These are phyloP conservation scores for Daubentonia madagascariensis DNA, from an alignment of 2,113 vertebrate species.

Conservation along the genomic window DNA sequence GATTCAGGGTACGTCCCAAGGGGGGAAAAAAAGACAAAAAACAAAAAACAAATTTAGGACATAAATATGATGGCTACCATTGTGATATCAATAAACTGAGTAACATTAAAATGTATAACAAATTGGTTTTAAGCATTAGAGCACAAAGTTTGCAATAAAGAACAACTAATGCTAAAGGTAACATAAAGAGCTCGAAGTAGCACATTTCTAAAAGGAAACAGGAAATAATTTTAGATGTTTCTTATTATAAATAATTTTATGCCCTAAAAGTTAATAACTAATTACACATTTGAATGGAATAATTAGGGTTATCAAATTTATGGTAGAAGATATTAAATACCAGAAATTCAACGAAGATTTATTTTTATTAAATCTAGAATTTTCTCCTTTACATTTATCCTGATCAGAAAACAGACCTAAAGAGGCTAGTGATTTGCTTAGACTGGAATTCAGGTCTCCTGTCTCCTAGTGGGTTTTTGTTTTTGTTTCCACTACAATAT, in stretches of 20 bases:
- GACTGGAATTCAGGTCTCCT: neutral
- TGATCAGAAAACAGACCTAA: neutral
- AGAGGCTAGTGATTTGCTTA: neutral
- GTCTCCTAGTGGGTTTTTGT: neutral
- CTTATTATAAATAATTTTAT: neutral
- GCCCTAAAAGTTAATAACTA: neutral
- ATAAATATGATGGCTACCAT: neutral
- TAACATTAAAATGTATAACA: neutral
- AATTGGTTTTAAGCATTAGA: neutral
- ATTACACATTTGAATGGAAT: neutral
- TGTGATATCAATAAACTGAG: neutral
- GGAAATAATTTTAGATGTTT: neutral
- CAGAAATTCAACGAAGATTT: neutral
- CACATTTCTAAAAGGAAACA: neutral
- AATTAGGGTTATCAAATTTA: neutral
- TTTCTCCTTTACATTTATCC: neutral
- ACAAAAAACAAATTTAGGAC: neutral
- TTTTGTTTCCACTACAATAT: neutral
- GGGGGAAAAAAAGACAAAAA: too few relatives aligned
- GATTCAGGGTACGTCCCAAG: too few relatives aligned
- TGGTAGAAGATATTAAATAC: neutral
- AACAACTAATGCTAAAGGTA: neutral
- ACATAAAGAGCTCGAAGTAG: neutral
- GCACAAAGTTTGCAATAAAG: neutral
- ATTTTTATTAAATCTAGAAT: neutral